Percentiles rank a stretch among this genome's conserved stretches.
phyloP scores from a whole-genome alignment of 2,888 invertebrate genomes.

The Nudaria mundana region DNA sequence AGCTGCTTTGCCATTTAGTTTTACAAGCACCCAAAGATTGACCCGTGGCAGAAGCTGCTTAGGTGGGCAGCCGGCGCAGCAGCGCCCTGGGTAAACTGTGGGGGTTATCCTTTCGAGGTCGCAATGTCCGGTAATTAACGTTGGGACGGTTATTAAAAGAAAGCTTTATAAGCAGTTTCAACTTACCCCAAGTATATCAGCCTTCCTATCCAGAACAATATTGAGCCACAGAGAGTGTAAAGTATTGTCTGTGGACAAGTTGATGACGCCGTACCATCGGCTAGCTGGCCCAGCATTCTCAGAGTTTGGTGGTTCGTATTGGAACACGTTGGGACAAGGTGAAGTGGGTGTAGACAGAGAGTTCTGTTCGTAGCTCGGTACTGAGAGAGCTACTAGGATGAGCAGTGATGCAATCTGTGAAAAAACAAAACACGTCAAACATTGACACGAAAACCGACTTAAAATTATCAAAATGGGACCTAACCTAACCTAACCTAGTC shows the following conservation, averaged over 20 bases:
- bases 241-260: conserved; percentile 77
- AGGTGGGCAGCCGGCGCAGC: too few relatives aligned
- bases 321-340: conserved; percentile 83
- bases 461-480: too few relatives aligned
- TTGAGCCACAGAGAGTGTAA: conserved; percentile 82
- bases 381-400: conserved; percentile 45
- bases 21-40: too few relatives aligned
- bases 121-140: too few relatives aligned
- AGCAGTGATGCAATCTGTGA: conserved; percentile 43
- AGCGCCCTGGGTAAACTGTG: too few relatives aligned
- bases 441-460: too few relatives aligned
- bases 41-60: too few relatives aligned
- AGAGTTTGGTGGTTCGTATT: conserved; percentile 75
- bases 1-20: too few relatives aligned
- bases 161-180: not conserved
- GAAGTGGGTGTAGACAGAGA: conserved; percentile 48
- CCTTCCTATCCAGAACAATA: conserved; percentile 79
- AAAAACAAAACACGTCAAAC: not conserved
- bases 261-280: conserved; percentile 83
- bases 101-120: too few relatives aligned
- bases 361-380: conserved; percentile 48
- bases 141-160: too few relatives aligned
- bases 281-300: conserved; percentile 62
- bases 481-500: too few relatives aligned
- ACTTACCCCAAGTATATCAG: conserved; percentile 83